Evolutionary conservation across 1,140 invertebrate genomes (phyloP).

Genomic region (Zaprionus tsacasi): DNA sequence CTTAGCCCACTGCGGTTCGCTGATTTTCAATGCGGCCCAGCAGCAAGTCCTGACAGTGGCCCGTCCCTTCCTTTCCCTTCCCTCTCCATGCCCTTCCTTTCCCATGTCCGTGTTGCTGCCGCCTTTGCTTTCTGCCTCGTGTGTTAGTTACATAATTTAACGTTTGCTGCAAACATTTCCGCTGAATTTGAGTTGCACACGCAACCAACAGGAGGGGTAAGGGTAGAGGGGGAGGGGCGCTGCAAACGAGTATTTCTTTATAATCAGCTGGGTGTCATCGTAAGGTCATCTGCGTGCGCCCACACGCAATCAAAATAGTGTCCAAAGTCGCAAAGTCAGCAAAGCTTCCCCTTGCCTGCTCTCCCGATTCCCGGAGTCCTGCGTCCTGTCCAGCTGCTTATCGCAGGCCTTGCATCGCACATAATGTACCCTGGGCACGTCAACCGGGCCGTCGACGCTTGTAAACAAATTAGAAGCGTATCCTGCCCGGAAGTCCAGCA

Average conservation of each 20-base stretch:
- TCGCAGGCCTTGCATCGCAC: constrained; percentile 66
- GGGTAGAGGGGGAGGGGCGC: background rate
- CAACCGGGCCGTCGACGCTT: constrained; percentile 52
- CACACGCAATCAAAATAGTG: constrained; percentile 37
- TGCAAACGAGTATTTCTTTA: constrained; percentile 67
- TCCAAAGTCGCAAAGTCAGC: constrained; percentile 58
- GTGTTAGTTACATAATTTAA: constrained; percentile 80
- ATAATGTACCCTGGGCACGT: constrained; percentile 72
- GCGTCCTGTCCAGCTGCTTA: constrained; percentile 55
- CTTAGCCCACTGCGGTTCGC: constrained; percentile 74
- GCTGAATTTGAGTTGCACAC: constrained; percentile 73
- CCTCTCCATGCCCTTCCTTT: constrained; percentile 1
- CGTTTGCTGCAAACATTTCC: constrained; percentile 79
- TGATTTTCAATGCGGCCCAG: constrained; percentile 66
- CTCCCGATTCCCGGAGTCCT: too few species aligned
- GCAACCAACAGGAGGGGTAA: constrained; percentile 29
- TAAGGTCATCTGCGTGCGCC: constrained; percentile 73
- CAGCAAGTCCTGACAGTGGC: constrained; percentile 16
- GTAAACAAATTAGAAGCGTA: constrained; percentile 81
- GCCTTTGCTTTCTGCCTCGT: constrained; percentile 29
- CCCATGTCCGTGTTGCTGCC: background rate
- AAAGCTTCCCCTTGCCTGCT: background rate
- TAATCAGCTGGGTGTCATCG: constrained; percentile 82
- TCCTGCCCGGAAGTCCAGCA: constrained; percentile 73
- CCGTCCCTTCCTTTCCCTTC: background rate